A percentile compares a stretch with the other conserved stretches of the same genome.
phyloP scores from a whole-genome alignment of 2,113 vertebrate genomes.

The Grus americana region DNA sequence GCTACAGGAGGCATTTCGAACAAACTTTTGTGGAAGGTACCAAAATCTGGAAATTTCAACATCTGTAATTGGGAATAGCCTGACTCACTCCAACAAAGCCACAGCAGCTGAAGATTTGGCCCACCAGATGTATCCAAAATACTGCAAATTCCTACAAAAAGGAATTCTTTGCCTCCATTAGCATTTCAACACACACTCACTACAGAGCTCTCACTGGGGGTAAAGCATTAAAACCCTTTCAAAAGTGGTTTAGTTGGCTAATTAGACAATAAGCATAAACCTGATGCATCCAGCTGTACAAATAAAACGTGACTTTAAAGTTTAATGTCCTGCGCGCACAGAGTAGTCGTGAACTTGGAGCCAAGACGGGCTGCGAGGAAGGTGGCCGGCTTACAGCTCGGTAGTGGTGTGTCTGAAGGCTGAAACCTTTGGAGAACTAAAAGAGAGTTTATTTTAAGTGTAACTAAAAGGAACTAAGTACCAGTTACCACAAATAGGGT shows the following conservation, averaged over 20 bases:
- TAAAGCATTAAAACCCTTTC: conserved; percentile 54
- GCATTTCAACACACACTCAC: conserved; percentile 55
- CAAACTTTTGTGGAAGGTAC: neutral
- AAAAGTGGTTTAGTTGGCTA: conserved; percentile 54
- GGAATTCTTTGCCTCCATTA: conserved; percentile 50
- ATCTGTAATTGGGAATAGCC: neutral
- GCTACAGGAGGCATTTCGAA: neutral
- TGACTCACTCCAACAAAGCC: neutral
- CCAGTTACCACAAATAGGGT: conserved; percentile 67
- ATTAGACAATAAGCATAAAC: conserved; percentile 62
- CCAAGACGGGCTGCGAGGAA: conserved; percentile 26
- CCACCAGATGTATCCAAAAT: neutral
- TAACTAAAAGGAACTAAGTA: conserved; percentile 74
- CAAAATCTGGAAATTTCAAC: neutral
- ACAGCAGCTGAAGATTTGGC: conserved; percentile 15
- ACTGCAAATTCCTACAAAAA: conserved; percentile 39
- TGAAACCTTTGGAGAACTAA: conserved; percentile 45
- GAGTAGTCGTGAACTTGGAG: conserved; percentile 43
- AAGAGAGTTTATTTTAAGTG: conserved; percentile 71
- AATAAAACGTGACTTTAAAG: conserved; percentile 67
- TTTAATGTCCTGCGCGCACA: conserved; percentile 20
- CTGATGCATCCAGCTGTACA: conserved; percentile 65
- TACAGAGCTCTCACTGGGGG: conserved; percentile 54
- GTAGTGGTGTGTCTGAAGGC: conserved; percentile 50
- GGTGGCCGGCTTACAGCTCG: conserved; percentile 9